Conservation (phyloP, 2,797 vertebrate genomes). For the Leuciscus waleckii region DNA sequence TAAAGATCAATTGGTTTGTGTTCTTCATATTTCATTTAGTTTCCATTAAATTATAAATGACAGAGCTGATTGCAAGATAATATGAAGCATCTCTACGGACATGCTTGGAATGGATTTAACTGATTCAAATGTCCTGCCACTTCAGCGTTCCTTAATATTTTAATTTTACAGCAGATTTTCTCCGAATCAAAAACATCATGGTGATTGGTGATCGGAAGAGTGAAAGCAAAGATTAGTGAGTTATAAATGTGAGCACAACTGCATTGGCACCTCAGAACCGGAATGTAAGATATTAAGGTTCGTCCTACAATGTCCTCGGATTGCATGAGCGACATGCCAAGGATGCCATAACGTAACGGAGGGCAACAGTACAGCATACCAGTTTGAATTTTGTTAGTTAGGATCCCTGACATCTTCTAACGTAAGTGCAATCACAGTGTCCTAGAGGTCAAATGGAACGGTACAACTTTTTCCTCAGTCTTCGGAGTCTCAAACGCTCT, state of each 20-base stretch:
- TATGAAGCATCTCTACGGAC: conserved; percentile 61
- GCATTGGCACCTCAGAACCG: conserved; percentile 40
- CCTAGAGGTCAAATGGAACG: conserved; percentile 39
- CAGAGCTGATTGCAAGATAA: conserved; percentile 60
- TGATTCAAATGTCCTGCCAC: conserved; percentile 21
- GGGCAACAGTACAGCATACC: conserved; percentile 34
- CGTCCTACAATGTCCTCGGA: conserved; percentile 3
- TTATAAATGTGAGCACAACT: conserved; percentile 8
- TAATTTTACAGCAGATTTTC: conserved; percentile 50
- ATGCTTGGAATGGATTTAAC: conserved; percentile 72
- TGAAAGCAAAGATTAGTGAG: conserved; percentile 33
- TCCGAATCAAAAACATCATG: conserved; percentile 35
- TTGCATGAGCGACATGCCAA: conserved; percentile 34
- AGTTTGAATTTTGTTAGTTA: conserved; percentile 28
- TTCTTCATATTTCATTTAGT: conserved; percentile 46
- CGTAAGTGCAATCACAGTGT: conserved; percentile 61
- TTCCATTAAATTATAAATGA: conserved; percentile 56
- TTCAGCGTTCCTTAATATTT: conserved; percentile 37
- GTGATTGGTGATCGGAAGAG: conserved; percentile 10
- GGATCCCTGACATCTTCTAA: conserved; percentile 47
- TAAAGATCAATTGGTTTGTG: conserved; percentile 61
- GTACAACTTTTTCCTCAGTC: conserved; percentile 30
- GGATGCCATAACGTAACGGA: conserved; percentile 30
- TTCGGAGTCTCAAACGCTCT: not conserved
- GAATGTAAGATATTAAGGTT: conserved; percentile 51